Conservation (phyloP, 2,797 vertebrate species). For the Hippoglossus hippoglossus region DNA sequence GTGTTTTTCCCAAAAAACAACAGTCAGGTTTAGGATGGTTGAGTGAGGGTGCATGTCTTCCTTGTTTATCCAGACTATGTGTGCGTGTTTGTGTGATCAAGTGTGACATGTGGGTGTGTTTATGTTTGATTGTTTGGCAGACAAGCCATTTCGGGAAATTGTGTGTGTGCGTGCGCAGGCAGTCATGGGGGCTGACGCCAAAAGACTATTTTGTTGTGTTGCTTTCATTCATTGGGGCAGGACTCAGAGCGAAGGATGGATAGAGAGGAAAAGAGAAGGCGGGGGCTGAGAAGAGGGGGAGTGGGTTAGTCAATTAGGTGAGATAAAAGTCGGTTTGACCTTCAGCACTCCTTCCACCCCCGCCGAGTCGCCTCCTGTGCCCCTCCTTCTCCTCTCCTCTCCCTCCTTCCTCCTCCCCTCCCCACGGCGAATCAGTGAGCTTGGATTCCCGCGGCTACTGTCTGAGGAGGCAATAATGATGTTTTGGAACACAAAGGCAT, state of each 20-base stretch:
- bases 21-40: conserved; percentile 49
- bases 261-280: conserved; percentile 59
- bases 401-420: conserved; percentile 66
- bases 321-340: conserved; percentile 98
- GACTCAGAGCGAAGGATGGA: conserved; percentile 51
- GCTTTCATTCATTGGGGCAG: conserved; percentile 61
- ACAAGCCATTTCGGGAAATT: conserved; percentile 40
- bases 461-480: conserved; percentile 88
- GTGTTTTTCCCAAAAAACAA: conserved; percentile 72
- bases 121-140: conserved; percentile 65
- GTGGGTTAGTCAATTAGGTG: conserved; percentile 95
- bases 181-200: conserved; percentile 55
- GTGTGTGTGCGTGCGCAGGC: conserved; percentile 24
- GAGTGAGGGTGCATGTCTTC: conserved; percentile 45
- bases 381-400: conserved; percentile 45
- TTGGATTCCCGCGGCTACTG: conserved; percentile 84
- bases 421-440: conserved; percentile 88
- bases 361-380: conserved; percentile 80
- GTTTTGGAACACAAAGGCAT: conserved; percentile 86
- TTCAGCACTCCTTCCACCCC: conserved; percentile 90
- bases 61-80: conserved; percentile 70
- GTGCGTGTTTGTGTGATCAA: conserved; percentile 74
- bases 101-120: conserved; percentile 75
- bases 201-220: conserved; percentile 71
- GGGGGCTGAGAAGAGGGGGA: conserved; percentile 68